Evolutionary conservation across 2,888 invertebrate species (phyloP).

Genomic region (Stenurella melanura): DNA sequence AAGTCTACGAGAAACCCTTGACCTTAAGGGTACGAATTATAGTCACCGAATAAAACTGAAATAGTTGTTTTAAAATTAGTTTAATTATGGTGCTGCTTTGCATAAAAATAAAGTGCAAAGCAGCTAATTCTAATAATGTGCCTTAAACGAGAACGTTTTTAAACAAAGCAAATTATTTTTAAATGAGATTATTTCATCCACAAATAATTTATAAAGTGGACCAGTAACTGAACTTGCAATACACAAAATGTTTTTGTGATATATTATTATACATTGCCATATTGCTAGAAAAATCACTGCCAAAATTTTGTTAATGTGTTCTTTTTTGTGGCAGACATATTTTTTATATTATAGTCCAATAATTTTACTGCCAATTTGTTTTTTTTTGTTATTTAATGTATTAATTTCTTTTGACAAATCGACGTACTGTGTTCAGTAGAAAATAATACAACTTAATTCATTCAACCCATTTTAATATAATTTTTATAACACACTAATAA

Average conservation of each 20-base stretch:
- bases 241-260: slow-evolving; percentile 54
- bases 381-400: slow-evolving; percentile 40
- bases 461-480: slow-evolving; percentile 33
- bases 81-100: slow-evolving; percentile 32
- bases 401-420: slow-evolving; percentile 30
- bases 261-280: slow-evolving; percentile 53
- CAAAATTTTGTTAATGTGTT: slow-evolving; percentile 55
- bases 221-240: background rate
- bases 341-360: slow-evolving; percentile 33
- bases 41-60: slow-evolving; percentile 53
- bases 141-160: slow-evolving; percentile 5
- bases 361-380: slow-evolving; percentile 46
- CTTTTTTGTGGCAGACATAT: slow-evolving; percentile 41
- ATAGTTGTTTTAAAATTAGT: slow-evolving; percentile 19
- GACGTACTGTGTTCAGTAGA: slow-evolving; percentile 40
- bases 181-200: slow-evolving; percentile 35
- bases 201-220: background rate
- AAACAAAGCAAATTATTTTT: slow-evolving; percentile 7
- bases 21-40: slow-evolving; percentile 74
- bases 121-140: slow-evolving; percentile 17
- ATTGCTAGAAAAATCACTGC: slow-evolving; percentile 55
- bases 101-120: slow-evolving; percentile 17
- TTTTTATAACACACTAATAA: slow-evolving; percentile 36
- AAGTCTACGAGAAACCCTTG: slow-evolving; percentile 76
- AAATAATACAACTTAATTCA: slow-evolving; percentile 13